A percentile compares a stretch with the other conserved stretches of the same genome.
Evolutionary conservation across 2,797 vertebrate species (phyloP).

Genomic region (Melanotaenia boesemani): DNA sequence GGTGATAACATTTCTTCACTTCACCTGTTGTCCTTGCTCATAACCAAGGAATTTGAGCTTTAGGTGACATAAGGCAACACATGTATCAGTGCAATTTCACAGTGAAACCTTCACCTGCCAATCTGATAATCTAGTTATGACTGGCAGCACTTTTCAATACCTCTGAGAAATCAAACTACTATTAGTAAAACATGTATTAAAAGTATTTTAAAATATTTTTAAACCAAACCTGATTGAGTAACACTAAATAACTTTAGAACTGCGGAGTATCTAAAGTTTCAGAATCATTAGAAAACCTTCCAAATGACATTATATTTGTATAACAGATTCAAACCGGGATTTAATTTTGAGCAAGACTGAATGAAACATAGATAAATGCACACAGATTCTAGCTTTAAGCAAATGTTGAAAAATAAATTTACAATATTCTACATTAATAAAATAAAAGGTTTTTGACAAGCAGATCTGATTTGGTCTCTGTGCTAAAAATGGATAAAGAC

Average conservation of each 20-base stretch:
- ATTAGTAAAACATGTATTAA: no score
- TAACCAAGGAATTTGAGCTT: constrained; percentile 36
- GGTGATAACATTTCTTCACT: constrained; percentile 41
- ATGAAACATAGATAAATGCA: background rate
- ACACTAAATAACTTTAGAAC: no score
- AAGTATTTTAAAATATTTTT: no score
- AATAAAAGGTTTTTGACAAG: background rate
- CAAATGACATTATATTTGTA: background rate
- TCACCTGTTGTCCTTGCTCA: constrained; percentile 70
- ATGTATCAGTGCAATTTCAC: constrained; percentile 60
- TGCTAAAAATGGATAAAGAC: constrained; percentile 38
- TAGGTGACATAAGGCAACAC: constrained; percentile 50
- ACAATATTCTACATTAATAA: background rate
- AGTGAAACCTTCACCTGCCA: constrained; percentile 53
- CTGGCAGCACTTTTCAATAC: constrained; percentile 12
- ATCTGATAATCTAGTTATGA: constrained; percentile 20
- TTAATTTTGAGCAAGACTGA: background rate
- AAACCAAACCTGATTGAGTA: background rate
- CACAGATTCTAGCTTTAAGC: background rate
- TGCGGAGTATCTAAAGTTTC: background rate
- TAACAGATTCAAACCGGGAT: background rate
- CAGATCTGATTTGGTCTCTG: constrained; percentile 17
- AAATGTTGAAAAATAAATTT: background rate
- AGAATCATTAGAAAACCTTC: no score
- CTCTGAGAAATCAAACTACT: constrained; percentile 5